Conservation (phyloP, 1,140 invertebrate genomes). For the Cydia pomonella region DNA sequence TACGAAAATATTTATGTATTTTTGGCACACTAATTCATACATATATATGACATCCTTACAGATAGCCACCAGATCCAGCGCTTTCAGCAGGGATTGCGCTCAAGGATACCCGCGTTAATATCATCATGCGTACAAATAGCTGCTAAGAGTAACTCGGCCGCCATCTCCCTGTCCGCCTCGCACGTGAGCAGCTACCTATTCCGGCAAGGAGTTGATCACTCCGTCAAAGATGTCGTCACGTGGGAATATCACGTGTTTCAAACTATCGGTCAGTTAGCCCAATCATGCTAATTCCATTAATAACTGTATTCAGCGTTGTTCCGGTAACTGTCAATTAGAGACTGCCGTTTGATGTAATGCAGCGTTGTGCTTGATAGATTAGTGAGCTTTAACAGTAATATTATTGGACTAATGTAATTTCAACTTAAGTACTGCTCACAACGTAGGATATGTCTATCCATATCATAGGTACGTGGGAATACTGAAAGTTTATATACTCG, state of each 20-base stretch:
- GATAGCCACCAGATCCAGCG: slow-evolving; percentile 35
- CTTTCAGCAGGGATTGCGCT: slow-evolving; percentile 35
- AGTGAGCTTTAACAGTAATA: neutral
- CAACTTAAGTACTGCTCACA: no score
- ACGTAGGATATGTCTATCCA: no score
- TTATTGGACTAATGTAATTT: no score
- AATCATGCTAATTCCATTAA: slow-evolving; percentile 1
- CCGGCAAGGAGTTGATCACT: slow-evolving; percentile 37
- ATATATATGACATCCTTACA: neutral
- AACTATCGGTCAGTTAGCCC: slow-evolving; percentile 40
- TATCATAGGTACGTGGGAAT: neutral
- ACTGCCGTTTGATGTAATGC: neutral
- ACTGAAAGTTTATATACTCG: neutral
- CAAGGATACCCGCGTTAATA: slow-evolving; percentile 38
- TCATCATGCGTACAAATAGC: slow-evolving; percentile 46
- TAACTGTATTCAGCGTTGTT: neutral
- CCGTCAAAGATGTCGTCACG: slow-evolving; percentile 41
- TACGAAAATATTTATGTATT: no score
- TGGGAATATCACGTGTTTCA: slow-evolving; percentile 47
- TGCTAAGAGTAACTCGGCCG: slow-evolving; percentile 47
- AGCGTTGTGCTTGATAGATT: slow-evolving; percentile 8
- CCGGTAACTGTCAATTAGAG: neutral
- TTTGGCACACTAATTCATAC: neutral
- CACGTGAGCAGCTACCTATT: slow-evolving; percentile 35
- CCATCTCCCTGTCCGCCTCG: slow-evolving; percentile 29